Evolutionary conservation across 2,113 vertebrate species (phyloP).

Genomic region (Salvelinus fontinalis): DNA sequence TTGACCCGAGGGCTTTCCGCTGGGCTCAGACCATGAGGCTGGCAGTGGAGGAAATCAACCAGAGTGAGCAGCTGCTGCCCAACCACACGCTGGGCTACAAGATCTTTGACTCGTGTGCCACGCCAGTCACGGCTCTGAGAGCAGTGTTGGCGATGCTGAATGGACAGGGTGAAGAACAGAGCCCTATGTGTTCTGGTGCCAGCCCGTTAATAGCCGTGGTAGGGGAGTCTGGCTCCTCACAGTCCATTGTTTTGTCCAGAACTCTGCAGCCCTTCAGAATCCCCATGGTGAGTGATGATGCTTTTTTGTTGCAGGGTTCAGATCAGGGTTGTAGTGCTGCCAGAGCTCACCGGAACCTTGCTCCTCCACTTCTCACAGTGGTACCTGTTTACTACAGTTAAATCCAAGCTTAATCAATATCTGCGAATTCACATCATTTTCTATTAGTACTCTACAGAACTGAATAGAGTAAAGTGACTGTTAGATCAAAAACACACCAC

Average conservation of each 20-base stretch:
- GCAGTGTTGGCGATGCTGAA: conserved; percentile 69
- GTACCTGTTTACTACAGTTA: too few relatives aligned
- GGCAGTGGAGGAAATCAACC: conserved; percentile 76
- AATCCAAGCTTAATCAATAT: too few relatives aligned
- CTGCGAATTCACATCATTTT: too few relatives aligned
- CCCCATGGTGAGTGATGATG: conserved; percentile 66
- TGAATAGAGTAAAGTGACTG: not conserved
- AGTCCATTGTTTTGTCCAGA: conserved; percentile 75
- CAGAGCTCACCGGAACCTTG: too few relatives aligned
- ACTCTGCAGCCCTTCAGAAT: conserved; percentile 70
- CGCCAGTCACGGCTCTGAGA: conserved; percentile 69
- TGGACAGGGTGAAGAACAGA: conserved; percentile 43
- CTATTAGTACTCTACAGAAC: not conserved
- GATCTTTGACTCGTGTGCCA: conserved; percentile 76
- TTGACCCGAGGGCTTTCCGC: conserved; percentile 74
- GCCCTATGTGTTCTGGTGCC: conserved; percentile 48
- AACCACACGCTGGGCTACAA: conserved; percentile 72
- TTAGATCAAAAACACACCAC: too few relatives aligned
- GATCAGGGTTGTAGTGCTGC: not conserved
- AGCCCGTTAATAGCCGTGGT: conserved; percentile 66
- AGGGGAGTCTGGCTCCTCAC: conserved; percentile 75
- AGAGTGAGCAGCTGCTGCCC: conserved; percentile 56
- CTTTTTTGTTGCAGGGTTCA: not conserved
- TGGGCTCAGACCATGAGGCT: conserved; percentile 75
- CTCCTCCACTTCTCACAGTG: too few relatives aligned